Conservation (phyloP, 2,113 vertebrate species). For the Triplophysa siluroides region DNA sequence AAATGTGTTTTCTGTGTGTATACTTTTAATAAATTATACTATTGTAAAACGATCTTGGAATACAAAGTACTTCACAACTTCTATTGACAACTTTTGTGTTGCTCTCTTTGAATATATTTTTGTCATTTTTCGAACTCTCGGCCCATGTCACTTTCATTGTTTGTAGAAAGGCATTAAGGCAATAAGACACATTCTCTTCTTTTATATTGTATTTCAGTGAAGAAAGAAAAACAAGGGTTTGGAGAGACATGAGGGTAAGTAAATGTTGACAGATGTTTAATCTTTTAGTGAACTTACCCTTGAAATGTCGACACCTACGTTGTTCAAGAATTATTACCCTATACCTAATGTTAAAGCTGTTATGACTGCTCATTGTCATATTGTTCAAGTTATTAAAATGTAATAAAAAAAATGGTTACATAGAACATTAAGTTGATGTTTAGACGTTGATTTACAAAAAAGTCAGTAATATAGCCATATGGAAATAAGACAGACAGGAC, state of each 20-base stretch:
- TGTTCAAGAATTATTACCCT: not conserved
- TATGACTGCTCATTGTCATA: too few species aligned
- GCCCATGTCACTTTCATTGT: not conserved
- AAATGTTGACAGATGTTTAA: too few species aligned
- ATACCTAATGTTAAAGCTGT: not conserved
- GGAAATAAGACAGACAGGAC: not conserved
- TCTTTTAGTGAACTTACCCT: not conserved
- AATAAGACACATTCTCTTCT: not conserved
- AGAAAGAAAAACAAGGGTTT: too few species aligned
- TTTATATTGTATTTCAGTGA: too few species aligned
- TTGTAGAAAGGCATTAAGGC: not conserved
- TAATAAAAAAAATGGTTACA: not conserved
- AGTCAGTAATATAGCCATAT: not conserved
- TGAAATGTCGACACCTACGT: not conserved
- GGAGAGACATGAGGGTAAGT: too few species aligned
- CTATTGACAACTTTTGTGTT: not conserved
- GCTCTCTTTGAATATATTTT: not conserved
- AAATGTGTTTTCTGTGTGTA: too few species aligned
- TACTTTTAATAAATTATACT: too few species aligned
- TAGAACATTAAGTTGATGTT: not conserved
- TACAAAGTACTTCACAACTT: not conserved
- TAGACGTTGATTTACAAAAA: not conserved
- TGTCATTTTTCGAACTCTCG: not conserved
- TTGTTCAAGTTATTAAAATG: not conserved
- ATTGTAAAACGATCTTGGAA: not conserved